Conservation (phyloP, 2,797 vertebrate species). For the Neostethus bicornis region DNA sequence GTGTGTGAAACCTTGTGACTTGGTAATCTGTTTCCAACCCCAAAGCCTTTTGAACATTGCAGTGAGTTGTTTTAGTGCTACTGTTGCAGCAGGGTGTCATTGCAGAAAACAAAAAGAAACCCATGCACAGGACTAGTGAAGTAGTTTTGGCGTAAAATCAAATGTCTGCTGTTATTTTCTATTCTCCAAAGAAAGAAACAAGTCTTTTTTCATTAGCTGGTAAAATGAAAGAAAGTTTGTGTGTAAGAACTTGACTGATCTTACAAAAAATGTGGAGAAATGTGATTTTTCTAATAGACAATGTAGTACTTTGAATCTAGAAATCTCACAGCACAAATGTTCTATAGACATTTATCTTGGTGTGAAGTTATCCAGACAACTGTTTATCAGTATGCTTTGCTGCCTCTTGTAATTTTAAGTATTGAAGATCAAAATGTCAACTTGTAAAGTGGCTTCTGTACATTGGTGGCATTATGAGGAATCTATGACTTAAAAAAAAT, state of each 20-base stretch:
- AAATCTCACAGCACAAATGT: constrained; percentile 76
- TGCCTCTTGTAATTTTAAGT: constrained; percentile 78
- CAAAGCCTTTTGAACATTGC: constrained; percentile 66
- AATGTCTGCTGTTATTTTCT: constrained; percentile 66
- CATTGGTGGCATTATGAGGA: constrained; percentile 75
- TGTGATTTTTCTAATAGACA: constrained; percentile 57
- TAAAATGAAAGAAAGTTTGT: constrained; percentile 57
- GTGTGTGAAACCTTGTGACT: constrained; percentile 70
- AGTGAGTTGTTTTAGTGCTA: constrained; percentile 73
- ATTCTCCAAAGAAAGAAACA: constrained; percentile 56
- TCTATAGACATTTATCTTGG: constrained; percentile 78
- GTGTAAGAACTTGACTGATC: constrained; percentile 59
- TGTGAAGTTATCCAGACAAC: constrained; percentile 77
- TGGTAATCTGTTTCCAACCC: constrained; percentile 64
- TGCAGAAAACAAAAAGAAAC: constrained; percentile 54
- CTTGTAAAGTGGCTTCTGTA: constrained; percentile 83
- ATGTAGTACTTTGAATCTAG: constrained; percentile 70
- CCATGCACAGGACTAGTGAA: constrained; percentile 67
- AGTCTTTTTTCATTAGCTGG: constrained; percentile 58
- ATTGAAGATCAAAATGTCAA: constrained; percentile 77
- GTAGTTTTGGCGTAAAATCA: constrained; percentile 63
- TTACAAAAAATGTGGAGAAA: constrained; percentile 59
- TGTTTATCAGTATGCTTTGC: constrained; percentile 77
- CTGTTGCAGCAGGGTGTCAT: constrained; percentile 63
- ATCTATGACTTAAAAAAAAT: constrained; percentile 70